A percentile compares a stretch with the other conserved stretches of the same genome.
These are phyloP conservation scores for Carcina quercana DNA, from an alignment of 2,888 invertebrate species.

Conservation along the genomic window DNA sequence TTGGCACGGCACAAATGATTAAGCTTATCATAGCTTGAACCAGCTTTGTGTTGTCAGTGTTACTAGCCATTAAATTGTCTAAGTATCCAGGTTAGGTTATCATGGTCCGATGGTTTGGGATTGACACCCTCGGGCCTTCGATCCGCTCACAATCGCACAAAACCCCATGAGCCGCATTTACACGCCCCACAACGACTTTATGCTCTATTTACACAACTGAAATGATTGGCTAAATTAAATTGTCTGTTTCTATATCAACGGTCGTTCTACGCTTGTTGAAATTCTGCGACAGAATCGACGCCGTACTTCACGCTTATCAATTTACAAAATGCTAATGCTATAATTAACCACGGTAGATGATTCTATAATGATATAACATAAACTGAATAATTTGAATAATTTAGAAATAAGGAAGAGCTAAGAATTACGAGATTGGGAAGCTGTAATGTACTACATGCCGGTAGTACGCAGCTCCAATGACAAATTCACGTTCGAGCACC, in stretches of 20 bases:
- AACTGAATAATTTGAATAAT: constrained; percentile 35
- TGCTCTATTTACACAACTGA: constrained; percentile 59
- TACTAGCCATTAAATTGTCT: constrained; percentile 41
- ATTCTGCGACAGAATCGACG: constrained; percentile 34
- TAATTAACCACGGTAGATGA: constrained; percentile 32
- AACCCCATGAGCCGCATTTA: constrained; percentile 49
- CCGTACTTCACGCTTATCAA: constrained; percentile 35
- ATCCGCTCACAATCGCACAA: constrained; percentile 48
- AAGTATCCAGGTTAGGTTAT: constrained; percentile 41
- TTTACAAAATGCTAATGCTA: constrained; percentile 35
- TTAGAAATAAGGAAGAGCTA: constrained; percentile 53
- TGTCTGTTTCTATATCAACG: constrained; percentile 47
- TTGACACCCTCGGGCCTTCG: constrained; percentile 33
- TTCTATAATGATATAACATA: constrained; percentile 31
- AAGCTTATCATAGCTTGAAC: too few relatives aligned
- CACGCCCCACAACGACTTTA: constrained; percentile 47
- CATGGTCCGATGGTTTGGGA: constrained; percentile 44
- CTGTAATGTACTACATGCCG: constrained; percentile 54
- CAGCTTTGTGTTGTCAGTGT: too few relatives aligned
- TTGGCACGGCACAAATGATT: too few relatives aligned
- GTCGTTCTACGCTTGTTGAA: constrained; percentile 29
- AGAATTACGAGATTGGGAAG: constrained; percentile 46
- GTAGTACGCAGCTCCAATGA: constrained; percentile 53
- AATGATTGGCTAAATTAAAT: constrained; percentile 59
- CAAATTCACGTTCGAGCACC: constrained; percentile 41